Percentiles rank a stretch among this genome's conserved stretches.
phyloP scores from a whole-genome alignment of 2,888 invertebrate genomes.

The Noctua janthina region DNA sequence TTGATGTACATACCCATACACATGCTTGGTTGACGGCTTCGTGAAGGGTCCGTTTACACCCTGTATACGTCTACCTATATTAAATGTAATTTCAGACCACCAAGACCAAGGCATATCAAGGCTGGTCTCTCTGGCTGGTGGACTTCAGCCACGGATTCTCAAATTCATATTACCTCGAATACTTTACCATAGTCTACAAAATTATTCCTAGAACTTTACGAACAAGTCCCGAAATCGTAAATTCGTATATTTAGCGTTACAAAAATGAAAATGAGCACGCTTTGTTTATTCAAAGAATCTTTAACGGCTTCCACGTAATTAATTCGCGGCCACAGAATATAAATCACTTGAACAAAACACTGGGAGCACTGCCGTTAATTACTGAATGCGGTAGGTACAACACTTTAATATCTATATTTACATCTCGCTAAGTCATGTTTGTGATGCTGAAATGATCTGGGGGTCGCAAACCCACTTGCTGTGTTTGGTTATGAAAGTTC shows the following conservation, averaged over 20 bases:
- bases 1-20: too few relatives aligned
- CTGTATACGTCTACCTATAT: too few relatives aligned
- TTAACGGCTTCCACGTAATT: slow-evolving; percentile 66
- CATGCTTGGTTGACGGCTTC: too few relatives aligned
- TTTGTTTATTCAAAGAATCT: slow-evolving; percentile 56
- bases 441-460: neutral
- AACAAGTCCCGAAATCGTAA: neutral
- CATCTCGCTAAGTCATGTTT: slow-evolving; percentile 25
- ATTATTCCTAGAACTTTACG: slow-evolving; percentile 13
- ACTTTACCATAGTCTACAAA: slow-evolving; percentile 9
- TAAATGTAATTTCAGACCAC: neutral
- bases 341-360: slow-evolving; percentile 65
- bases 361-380: slow-evolving; percentile 61
- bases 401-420: slow-evolving; percentile 61
- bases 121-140: neutral
- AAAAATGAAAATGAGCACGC: slow-evolving; percentile 54
- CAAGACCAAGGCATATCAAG: neutral
- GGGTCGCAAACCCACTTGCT: neutral
- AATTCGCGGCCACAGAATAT: slow-evolving; percentile 61
- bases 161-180: slow-evolving; percentile 7
- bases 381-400: slow-evolving; percentile 59
- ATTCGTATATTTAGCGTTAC: slow-evolving; percentile 53
- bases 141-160: neutral
- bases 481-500: neutral
- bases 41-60: too few relatives aligned